These are phyloP conservation scores for Melipona beecheii DNA, from an alignment of 2,888 invertebrate genomes.

Conservation along the genomic window DNA sequence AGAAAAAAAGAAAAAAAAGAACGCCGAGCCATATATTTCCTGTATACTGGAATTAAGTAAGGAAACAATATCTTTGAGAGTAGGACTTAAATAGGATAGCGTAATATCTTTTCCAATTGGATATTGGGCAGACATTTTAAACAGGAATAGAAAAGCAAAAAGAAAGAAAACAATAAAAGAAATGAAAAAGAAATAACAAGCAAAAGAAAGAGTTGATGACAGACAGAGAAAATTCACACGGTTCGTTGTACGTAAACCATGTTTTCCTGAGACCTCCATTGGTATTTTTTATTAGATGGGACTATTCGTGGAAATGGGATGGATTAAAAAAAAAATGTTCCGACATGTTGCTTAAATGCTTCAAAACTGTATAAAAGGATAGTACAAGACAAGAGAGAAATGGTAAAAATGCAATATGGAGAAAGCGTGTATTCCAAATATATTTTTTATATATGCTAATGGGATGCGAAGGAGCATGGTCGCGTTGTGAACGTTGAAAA, in stretches of 20 bases:
- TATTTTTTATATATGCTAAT: conserved; percentile 82
- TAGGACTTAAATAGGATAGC: conserved; percentile 12
- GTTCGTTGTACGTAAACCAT: conserved; percentile 66
- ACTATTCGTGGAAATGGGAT: conserved; percentile 34
- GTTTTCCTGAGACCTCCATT: conserved; percentile 73
- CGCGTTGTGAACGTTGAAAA: conserved; percentile 62
- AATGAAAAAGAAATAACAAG: conserved; percentile 5
- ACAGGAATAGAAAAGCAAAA: background rate
- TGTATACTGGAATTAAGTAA: conserved; percentile 29
- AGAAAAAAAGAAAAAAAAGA: background rate
- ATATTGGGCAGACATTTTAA: conserved; percentile 21
- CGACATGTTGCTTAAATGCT: conserved; percentile 65
- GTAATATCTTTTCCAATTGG: conserved; percentile 9
- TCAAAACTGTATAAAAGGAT: conserved; percentile 72
- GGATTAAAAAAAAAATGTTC: conserved; percentile 55
- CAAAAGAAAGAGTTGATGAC: background rate
- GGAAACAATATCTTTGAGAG: conserved; percentile 29
- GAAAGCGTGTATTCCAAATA: conserved; percentile 82
- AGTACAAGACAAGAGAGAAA: conserved; percentile 78
- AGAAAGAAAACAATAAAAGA: background rate
- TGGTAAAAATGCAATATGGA: conserved; percentile 80
- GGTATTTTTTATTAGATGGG: conserved; percentile 68
- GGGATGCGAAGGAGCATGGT: conserved; percentile 78
- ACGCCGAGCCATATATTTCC: conserved; percentile 49
- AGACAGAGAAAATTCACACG: conserved; percentile 6